Evolutionary conservation across 2,113 vertebrate species (phyloP), one percentile per base, ranked within the genome.

Genomic region (Sminthopsis crassicaudata): DNA sequence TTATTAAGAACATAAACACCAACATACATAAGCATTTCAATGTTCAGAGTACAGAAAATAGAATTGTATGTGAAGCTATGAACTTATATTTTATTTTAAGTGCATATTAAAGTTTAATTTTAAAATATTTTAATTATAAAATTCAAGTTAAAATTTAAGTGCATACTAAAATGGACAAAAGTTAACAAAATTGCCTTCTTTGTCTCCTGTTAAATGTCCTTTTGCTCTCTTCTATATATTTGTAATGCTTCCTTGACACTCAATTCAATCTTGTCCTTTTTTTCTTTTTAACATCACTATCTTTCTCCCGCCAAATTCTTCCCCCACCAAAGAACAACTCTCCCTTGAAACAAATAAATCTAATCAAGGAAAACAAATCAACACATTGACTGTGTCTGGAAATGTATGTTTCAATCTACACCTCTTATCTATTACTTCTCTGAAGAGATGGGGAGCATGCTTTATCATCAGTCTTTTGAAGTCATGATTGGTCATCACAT

Each of bases 301-400:
- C 67, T n/a, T 51, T 51, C n/a, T 84, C 16, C 60, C 4, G 1
- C 60, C 60, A 67, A 67, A 67, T 67, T 67, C 60, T 67, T 67
- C 36, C 60, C 36, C 36, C 36, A 84, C 67, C n/a, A 84, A n/a
- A 76, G 60, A 76, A 14, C n/a, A 76, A 42, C 67, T 67, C 12
- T 67, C 60, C 30, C 60, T 67, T 67, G 30, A 67, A 67, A 67
- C 30, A 67, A 67, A 67, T 84, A 84, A 42, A n/a, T 84, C 36
- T 84, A 84, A 84, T 84, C 67, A 84, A 84, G 67, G n/a, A 84
- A 84, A n/a, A 84, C 36, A 84, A 84, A 84, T 84, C 67, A 84
- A 84, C 67, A 84, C 67, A 42, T 84, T 19, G 67, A 42, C n/a
- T 84, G n/a, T 84, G n/a, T 84, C 67, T 84, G 67, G 67, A 84